A percentile compares a stretch with the other conserved stretches of the same genome.
phyloP scores from a whole-genome alignment of 2,113 vertebrate species.

The Solea senegalensis region DNA sequence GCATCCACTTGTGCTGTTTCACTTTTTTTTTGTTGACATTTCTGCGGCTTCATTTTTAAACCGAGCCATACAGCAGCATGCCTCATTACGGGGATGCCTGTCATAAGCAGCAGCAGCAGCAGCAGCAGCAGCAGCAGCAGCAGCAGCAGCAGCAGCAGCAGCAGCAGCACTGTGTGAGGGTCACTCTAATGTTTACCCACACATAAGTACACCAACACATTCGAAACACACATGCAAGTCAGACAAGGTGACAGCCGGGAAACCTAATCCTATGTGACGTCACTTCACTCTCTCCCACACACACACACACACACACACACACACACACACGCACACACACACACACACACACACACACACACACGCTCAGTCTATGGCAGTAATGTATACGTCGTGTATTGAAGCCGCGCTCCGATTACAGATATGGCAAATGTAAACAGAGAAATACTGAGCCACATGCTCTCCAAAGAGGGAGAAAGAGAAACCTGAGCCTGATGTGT shows the following conservation, averaged over 20 bases:
- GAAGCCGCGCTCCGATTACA: conserved; percentile 47
- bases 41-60: conserved; percentile 25
- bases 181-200: conserved; percentile 1
- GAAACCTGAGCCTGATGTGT: conserved; percentile 47
- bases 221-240: conserved; percentile 2
- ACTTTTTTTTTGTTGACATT: conserved; percentile 43
- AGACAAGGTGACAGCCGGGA: conserved; percentile 43
- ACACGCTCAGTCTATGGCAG: conserved; percentile 9
- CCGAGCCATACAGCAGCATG: conserved; percentile 3
- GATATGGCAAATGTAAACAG: conserved; percentile 49
- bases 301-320: no score
- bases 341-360: no score
- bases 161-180: conserved; percentile 8
- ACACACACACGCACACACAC: no score
- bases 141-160: not conserved
- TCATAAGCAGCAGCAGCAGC: conserved; percentile 14
- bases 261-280: conserved; percentile 33
- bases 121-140: conserved; percentile 1
- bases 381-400: conserved; percentile 35
- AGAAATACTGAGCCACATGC: conserved; percentile 46
- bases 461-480: conserved; percentile 7
- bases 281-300: not conserved
- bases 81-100: conserved; percentile 57
- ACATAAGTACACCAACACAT: not conserved
- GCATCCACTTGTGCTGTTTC: conserved; percentile 28